Percentiles rank a stretch among this genome's conserved stretches.
Conservation (phyloP, 64 coral and sea anemone genomes). For the Platygyra sinensis region DNA sequence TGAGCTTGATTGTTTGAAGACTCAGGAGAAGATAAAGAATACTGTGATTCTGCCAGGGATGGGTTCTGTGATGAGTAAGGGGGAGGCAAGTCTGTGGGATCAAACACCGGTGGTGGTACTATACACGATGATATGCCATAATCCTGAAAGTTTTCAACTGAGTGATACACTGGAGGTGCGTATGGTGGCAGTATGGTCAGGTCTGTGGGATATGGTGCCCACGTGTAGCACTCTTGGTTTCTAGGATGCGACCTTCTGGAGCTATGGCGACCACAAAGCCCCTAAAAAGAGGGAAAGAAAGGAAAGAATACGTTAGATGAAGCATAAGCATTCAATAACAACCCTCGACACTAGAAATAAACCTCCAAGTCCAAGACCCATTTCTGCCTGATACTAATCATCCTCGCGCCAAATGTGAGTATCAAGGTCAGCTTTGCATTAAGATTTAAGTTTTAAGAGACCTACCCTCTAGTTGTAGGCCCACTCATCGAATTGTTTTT, state of each 20-base stretch:
- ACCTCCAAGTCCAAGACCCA: no score
- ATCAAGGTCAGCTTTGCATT: no score
- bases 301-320: not conserved
- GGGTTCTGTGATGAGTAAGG: conserved; percentile 85
- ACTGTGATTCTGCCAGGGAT: conserved; percentile 67
- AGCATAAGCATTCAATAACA: not conserved
- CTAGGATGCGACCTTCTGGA: conserved; percentile 66
- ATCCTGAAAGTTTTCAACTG: conserved; percentile 85
- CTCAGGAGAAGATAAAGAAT: conserved; percentile 42
- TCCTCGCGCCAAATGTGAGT: no score
- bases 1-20: not conserved
- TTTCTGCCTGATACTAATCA: no score
- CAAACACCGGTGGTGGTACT: conserved; percentile 89
- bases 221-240: conserved; percentile 64
- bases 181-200: conserved; percentile 67
- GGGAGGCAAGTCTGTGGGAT: conserved; percentile 87
- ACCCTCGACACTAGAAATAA: not conserved
- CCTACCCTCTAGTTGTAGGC: no score
- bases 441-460: no score
- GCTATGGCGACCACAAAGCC: conserved; percentile 35
- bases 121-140: conserved; percentile 72
- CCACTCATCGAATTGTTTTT: no score
- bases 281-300: conserved; percentile 31
- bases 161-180: conserved; percentile 87
- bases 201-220: conserved; percentile 74